Evolutionary conservation across 2,888 invertebrate species (phyloP), one percentile per base, ranked within the genome.

Genomic region (Chromoteleia sp.): DNA sequence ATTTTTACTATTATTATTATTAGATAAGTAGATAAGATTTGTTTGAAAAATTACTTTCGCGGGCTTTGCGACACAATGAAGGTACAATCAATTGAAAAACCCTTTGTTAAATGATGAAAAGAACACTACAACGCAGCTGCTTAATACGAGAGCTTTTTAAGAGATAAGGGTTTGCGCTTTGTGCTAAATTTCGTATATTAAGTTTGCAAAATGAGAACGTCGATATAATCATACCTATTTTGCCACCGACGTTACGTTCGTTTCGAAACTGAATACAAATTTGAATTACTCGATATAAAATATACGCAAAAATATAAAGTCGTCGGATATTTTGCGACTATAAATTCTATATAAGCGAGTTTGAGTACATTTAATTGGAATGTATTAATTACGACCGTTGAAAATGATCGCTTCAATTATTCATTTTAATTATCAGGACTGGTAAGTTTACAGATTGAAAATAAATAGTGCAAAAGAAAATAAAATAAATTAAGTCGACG

Each of bases 51-150:
- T 14, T 21, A 8, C n/a, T 36, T 36, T 36, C n/a, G n/a, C 29
- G 29, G 1, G 29, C 15, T 0, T 45, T 17, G 4, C 8, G 6
- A 10, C 15, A 45, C 48, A 48, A 48, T 12, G 10, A 48, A 5
- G 4, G 19, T 15, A 17, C n/a, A 30, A 52, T 30, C 10, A 30
- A 30, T 30, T 52, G 19, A 29, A 30, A 30, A 52, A 2, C 15
- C 3, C 29, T 30, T 30, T 52, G 36, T 36, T 56, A 36, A 56
- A 48, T 36, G 19, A 58, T 39, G 21, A 14, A 58, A 58, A 41
- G 36, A 58, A 36, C 30, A 33, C 54, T 39, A 39, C 12, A 58
- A 58, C 41, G 58, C 58, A 56, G 36, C 54, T 39, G 58, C 41
- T 58, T 41, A 41, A 8, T 21, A 58, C 19, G 14, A 58, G 58